These are phyloP conservation scores for Dynastes tityus DNA, from an alignment of 2,888 invertebrate genomes.

Conservation along the genomic window DNA sequence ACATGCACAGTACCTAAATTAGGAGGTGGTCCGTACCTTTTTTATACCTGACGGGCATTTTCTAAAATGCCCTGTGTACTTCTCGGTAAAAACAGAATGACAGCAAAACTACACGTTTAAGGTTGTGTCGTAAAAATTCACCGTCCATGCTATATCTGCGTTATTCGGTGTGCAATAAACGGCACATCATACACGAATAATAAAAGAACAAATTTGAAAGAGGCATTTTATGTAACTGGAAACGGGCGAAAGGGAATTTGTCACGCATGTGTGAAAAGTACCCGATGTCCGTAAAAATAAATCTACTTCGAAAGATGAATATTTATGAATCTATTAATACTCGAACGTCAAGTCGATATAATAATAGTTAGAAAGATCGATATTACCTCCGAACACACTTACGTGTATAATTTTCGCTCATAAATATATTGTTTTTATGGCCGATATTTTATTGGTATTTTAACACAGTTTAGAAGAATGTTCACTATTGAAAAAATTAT, in stretches of 20 bases:
- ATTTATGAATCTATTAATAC: slow-evolving; percentile 7
- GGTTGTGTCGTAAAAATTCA: slow-evolving; percentile 1
- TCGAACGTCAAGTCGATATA: slow-evolving; percentile 3
- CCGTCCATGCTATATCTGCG: not conserved
- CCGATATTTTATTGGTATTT: slow-evolving; percentile 26
- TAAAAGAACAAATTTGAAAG: not conserved
- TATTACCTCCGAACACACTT: slow-evolving; percentile 2
- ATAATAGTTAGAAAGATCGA: not conserved
- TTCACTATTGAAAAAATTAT: slow-evolving; percentile 20
- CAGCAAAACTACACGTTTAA: slow-evolving; percentile 17
- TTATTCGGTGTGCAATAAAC: not conserved
- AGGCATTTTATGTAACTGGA: not conserved
- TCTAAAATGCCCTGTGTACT: not conserved
- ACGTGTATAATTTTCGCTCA: slow-evolving; percentile 5
- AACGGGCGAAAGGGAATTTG: not conserved
- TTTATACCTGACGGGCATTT: slow-evolving; percentile 32
- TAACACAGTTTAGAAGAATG: slow-evolving; percentile 18
- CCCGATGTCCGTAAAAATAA: not conserved
- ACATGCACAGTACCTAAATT: not conserved
- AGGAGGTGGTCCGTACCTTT: slow-evolving; percentile 13
- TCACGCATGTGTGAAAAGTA: slow-evolving; percentile 3
- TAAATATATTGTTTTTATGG: slow-evolving; percentile 12
- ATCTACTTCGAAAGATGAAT: not conserved
- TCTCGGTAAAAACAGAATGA: slow-evolving; percentile 17
- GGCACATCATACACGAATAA: not conserved